Base-by-base conservation (phyloP, 2,797 vertebrate species). In the Takifugu ocellatus region DNA sequence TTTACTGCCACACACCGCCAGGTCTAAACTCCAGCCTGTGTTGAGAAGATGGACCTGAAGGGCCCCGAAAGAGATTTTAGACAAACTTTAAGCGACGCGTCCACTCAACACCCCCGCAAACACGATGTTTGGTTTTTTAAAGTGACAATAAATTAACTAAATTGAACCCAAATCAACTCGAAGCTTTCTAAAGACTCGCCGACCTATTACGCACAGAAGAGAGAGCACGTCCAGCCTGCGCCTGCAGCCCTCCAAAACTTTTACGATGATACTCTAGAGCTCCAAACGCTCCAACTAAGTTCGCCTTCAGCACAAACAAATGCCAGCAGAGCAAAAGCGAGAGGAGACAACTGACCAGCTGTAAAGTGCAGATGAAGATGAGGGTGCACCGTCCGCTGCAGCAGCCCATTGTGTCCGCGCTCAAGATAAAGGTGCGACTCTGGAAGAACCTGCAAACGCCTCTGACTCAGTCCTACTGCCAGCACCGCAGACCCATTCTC, bases 381-480 rank as follows among this genome's bases (percentile, higher is more conserved):
- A 96, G 85, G 16, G 93, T 90, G 85, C 94, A 94, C 68, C 93
- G 91, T 58, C 95, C 93, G 47, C 93, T 93, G 80, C 95, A 96
- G 87, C 91, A 95, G 82, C 93, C 93, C 94, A 93, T 93, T 81
- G 88, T 93, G 85, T 78, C 68, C 54, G 66, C 70, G 64, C 58
- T 12, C 57, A 16, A 54, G 83, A 71, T 70, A 3, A 14, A 39
- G 36, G 14, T 46, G 63, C 51, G 77, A 74, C 67, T 78, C 70
- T 51, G 58, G 57, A 55, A 5, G 54, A 65, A 66, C 66, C 67
- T 68, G 51, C 27, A 25, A 47, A 54, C 51, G 43, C 68, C 51
- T 21, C 44, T 57, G 36, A 63, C 66, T 86, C 78, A 81, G 77
- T 81, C 68, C 68, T 59, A 74, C 58, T 76, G 60, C 60, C 46